Evolutionary conservation across 2,888 invertebrate genomes (phyloP), one percentile per base, ranked within the genome.

Genomic region (Drosophila infuscata): DNA sequence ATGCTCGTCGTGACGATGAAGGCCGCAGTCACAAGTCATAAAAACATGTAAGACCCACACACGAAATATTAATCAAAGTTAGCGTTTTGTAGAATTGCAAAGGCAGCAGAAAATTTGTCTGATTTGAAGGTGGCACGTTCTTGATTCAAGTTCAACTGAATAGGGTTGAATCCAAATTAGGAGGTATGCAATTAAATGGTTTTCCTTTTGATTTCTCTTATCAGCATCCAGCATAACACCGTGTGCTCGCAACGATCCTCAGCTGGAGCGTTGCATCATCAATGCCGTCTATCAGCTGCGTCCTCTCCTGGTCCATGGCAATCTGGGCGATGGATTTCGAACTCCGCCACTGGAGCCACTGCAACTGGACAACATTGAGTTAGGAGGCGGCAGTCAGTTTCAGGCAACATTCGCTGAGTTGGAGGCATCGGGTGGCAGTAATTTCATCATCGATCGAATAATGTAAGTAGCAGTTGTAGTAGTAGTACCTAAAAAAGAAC

Each of bases 401-500:
- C 86, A 90, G 69, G 93, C 93, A 0, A 81, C 90, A 0, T 93
- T 93, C 48, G 91, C 90, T 36, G 90, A 93, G 8, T 88, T 93
- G 30, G 70, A 89, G 65, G 93, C 92, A 0, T 84, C 69, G 0
- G 93, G 93, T 6, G 93, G 93, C 52, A 93, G 93, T 66, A 91
- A 92, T 73, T 93, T 93, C 63, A 83, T 89, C n/a, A 93, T 93
- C 33, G 92, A 93, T 68, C 92, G 92, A 61, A 78, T 93, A 32
- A 88, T 88, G 93, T 93, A 79, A 74, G 88, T 81, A 53, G 7
- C 20, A 0, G 0, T 25, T 25, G 25, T 25, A 25, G 25, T 25
- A 25, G 25, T 0, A 6, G 11, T 3, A 63, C 9, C 36, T 35
- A 35, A 12, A n/a, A 8, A 25, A 33, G 3, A 8, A n/a, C 8